These are phyloP conservation scores for Sclerurus mexicanus DNA, from an alignment of 2,113 vertebrate genomes.

Conservation along the genomic window DNA sequence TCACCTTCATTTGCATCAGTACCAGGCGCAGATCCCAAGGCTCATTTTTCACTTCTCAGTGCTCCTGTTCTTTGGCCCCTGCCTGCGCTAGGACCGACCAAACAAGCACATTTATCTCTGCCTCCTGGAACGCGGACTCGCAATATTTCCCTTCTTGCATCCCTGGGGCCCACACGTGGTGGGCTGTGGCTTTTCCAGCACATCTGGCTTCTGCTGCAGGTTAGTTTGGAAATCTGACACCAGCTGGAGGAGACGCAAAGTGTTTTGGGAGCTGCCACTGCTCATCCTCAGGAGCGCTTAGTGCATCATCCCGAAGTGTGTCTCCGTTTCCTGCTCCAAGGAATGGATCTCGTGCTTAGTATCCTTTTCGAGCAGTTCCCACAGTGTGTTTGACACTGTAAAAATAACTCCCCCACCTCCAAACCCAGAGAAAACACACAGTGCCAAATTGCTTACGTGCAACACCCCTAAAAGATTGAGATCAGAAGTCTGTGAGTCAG, in stretches of 20 bases:
- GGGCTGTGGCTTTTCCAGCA: background rate
- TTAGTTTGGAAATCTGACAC: background rate
- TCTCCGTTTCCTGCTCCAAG: background rate
- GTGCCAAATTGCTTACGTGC: background rate
- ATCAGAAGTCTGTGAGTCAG: background rate
- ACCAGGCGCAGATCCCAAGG: conserved; percentile 77
- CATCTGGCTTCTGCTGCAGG: background rate
- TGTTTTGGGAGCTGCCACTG: background rate
- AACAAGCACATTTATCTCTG: conserved; percentile 50
- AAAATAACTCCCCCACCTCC: background rate
- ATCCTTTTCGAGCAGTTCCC: background rate
- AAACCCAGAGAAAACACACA: background rate
- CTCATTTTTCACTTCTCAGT: conserved; percentile 58
- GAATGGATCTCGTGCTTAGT: background rate
- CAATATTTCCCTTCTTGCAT: background rate
- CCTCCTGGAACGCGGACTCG: background rate
- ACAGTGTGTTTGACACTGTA: background rate
- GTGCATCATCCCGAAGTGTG: background rate
- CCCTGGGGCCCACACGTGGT: background rate
- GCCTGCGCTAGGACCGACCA: background rate
- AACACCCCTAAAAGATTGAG: background rate
- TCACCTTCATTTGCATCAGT: conserved; percentile 81
- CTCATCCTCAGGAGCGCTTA: background rate
- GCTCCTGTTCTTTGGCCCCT: conserved; percentile 48
- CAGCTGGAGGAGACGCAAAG: background rate